Conservation (phyloP, 2,113 vertebrate genomes). For the Anolis carolinensis region DNA sequence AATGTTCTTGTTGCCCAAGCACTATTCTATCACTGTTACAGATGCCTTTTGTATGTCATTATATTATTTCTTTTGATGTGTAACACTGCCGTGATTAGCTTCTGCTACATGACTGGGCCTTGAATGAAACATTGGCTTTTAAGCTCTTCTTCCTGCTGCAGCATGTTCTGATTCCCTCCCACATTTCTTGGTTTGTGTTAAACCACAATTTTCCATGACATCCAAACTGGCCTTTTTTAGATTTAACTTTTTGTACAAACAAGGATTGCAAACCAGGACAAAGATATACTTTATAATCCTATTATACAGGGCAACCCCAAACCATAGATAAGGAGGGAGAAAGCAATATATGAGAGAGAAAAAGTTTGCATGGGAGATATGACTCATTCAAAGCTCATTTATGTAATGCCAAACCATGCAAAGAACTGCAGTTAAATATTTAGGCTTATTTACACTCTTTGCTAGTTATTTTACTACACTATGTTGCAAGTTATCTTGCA, state of each 20-base stretch:
- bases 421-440: neutral
- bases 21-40: too few relatives aligned
- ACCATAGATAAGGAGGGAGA: neutral
- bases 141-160: neutral
- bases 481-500: fast-evolving
- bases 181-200: neutral
- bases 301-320: neutral
- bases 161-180: neutral
- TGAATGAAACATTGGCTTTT: neutral
- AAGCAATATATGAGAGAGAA: neutral
- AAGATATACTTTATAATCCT: neutral
- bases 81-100: neutral
- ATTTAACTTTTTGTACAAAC: neutral
- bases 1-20: too few relatives aligned
- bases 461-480: neutral
- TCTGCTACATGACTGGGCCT: neutral
- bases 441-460: neutral
- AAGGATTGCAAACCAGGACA: neutral
- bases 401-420: neutral
- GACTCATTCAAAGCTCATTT: neutral
- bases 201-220: neutral
- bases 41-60: too few relatives aligned
- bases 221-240: neutral
- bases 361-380: neutral
- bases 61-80: neutral